A percentile compares a stretch with the other conserved stretches of the same genome.
Conservation (phyloP, 2,797 vertebrate genomes). For the Eulemur albifrons region DNA sequence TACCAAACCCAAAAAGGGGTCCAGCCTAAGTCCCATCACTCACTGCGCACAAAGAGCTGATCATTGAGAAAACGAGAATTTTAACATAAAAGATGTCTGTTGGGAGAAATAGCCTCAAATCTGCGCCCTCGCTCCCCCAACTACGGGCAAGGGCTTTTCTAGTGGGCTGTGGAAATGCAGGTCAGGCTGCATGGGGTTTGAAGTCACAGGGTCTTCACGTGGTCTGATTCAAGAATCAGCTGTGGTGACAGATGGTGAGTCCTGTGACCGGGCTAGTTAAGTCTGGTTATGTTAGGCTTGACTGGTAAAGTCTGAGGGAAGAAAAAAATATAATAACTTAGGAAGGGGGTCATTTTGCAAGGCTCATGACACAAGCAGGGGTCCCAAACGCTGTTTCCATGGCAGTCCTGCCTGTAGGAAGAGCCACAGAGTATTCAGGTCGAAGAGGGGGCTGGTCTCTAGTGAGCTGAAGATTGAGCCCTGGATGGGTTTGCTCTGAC, state of each 20-base stretch:
- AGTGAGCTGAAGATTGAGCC: neutral
- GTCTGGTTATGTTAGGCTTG: neutral
- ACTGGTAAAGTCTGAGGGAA: neutral
- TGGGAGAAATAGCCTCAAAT: too few species aligned
- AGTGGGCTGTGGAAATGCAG: neutral
- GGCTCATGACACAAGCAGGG: neutral
- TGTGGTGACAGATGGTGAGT: neutral
- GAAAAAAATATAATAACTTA: neutral
- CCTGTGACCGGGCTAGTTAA: neutral
- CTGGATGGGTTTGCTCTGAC: neutral
- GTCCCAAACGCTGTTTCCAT: rapidly evolving
- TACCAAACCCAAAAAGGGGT: neutral
- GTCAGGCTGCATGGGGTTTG: neutral
- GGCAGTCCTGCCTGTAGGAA: neutral
- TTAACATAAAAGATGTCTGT: neutral
- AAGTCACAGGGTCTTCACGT: neutral
- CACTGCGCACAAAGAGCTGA: neutral
- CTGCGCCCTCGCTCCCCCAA: rapidly evolving
- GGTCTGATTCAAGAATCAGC: neutral
- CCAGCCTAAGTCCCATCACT: neutral
- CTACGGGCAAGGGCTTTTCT: neutral
- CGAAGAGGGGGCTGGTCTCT: neutral
- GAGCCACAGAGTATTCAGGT: neutral
- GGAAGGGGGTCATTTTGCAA: neutral
- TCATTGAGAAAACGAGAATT: neutral